phyloP scores from a whole-genome alignment of 2,113 vertebrate species.

The Mus pahari region DNA sequence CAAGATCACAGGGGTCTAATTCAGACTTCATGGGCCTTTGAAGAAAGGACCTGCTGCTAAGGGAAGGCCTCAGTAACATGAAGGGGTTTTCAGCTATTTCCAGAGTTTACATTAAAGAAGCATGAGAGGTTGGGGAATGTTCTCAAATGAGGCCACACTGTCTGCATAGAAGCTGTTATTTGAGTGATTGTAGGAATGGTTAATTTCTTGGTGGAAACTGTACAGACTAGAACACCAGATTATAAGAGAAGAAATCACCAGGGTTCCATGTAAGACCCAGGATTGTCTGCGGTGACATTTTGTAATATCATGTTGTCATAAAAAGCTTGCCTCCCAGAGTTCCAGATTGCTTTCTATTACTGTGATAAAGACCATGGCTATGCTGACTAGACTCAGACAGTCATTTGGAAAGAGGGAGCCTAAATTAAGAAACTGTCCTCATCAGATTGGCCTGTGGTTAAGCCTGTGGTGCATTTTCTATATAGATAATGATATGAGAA shows the following conservation, averaged over 20 bases:
- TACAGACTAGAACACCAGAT: not conserved
- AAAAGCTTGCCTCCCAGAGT: not conserved
- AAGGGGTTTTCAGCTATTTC: not conserved
- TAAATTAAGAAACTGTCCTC: too few species aligned
- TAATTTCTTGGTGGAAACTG: conserved; percentile 8
- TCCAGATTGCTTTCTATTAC: not conserved
- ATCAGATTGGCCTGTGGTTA: not conserved
- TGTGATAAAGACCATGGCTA: not conserved
- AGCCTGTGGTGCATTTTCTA: not conserved
- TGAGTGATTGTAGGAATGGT: not conserved
- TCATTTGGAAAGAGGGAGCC: not conserved
- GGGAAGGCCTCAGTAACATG: not conserved
- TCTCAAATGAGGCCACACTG: not conserved
- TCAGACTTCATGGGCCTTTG: not conserved
- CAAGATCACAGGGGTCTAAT: not conserved
- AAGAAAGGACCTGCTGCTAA: not conserved
- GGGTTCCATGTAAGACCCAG: not conserved
- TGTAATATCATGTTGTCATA: not conserved
- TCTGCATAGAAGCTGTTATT: not conserved
- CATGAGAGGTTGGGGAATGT: not conserved
- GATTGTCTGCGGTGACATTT: not conserved
- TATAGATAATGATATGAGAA: too few species aligned
- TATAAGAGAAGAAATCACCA: not conserved
- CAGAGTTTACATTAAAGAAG: not conserved
- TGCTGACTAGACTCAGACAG: not conserved